Base-by-base conservation (phyloP, 23 tunicate genomes). In the Trididemnum nubilum region DNA sequence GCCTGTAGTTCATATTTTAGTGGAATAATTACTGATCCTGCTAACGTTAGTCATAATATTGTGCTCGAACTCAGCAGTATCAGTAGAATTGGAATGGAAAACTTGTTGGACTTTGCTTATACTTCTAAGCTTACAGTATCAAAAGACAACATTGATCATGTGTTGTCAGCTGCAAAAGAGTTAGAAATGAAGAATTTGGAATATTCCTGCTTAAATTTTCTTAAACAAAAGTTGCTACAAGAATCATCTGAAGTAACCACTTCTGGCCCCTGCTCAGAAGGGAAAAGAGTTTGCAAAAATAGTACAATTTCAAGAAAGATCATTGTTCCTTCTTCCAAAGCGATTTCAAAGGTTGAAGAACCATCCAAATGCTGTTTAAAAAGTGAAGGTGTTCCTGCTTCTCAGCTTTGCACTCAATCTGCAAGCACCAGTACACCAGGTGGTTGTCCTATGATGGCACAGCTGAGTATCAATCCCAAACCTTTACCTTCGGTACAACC, bases 1-100 rank as follows among this genome's bases (percentile, higher is more conserved):
- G 86, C 97, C 23, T 92, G 97, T 58, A 92, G 97, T 40, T 71
- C 97, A 1, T 92, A 92, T 38, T 92, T 92, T 72, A 92, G 88
- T 49, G 86, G 88, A 63, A 83, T 92, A 12, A 92, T 92, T 2
- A 92, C 92, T 19, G 92, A 86, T 82, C 97, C 97, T 67, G 97
- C 89, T 5, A 92, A 92, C 65, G 83, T 92, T 2, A 77, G 92
- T 54, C 97, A 92, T 52, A 92, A 92, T 52, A 92, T 92, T 61
- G 97, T 92, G 35, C 78, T 92, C 24, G 97, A 92, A 73, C 50
- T 92, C 28, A 92, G 97, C 88, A 92, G 88, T 52, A 80, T 92
- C 23, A 80, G 74, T 82, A 92, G 25, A 57, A 49, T 71, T 69
- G 71, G 72, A 35, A 52, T 64, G 61, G 97, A 92, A 67, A 78